Base-by-base conservation (phyloP, 2,888 invertebrate species). In the Campoletis raptor region DNA sequence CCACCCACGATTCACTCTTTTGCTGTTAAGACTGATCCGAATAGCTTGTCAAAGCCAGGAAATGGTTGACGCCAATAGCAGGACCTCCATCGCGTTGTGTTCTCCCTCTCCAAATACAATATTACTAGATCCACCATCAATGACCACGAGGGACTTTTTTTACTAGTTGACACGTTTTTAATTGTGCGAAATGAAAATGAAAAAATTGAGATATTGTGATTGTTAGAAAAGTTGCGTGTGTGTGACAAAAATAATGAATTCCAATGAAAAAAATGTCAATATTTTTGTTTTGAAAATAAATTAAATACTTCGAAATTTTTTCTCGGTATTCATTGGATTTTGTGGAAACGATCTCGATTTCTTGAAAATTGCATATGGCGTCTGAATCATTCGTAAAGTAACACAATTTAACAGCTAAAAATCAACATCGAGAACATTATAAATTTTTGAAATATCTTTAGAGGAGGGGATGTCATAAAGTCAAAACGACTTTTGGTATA, bases 21-120 rank as follows among this genome's bases (percentile, higher is more conserved):
- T 30, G 84, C 83, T 81, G 83, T 74, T 86, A 72, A 64, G 78
- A 78, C 72, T 79, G 37, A 84, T 81, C 70, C 81, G 84, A 86
- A 86, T 85, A 81, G 85, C 81, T 81, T 86, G 86, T 87, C 87
- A 87, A 78, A 81, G 61, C 79, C 87, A 86, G 85, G 73, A 85
- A 61, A 81, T 84, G 77, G 77, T 84, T 86, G 69, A 81, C 85
- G 86, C 81, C 86, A 86, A 86, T 86, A 81, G 84, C 86, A 86
- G 76, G 69, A 82, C 52, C 79, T 40, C 79, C 76, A 57, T 54
- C 81, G 66, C 57, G 40, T 40, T 40, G 67, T 67, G 67, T 64
- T 48, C 69, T 78, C 78, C 15, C 54, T 73, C 48, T 54, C 67
- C 15, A 54, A 54, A 48, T 73, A 64, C 61, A 64, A 72, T 81